phyloP scores from a whole-genome alignment of 2,888 invertebrate genomes.

The Deilephila porcellus region DNA sequence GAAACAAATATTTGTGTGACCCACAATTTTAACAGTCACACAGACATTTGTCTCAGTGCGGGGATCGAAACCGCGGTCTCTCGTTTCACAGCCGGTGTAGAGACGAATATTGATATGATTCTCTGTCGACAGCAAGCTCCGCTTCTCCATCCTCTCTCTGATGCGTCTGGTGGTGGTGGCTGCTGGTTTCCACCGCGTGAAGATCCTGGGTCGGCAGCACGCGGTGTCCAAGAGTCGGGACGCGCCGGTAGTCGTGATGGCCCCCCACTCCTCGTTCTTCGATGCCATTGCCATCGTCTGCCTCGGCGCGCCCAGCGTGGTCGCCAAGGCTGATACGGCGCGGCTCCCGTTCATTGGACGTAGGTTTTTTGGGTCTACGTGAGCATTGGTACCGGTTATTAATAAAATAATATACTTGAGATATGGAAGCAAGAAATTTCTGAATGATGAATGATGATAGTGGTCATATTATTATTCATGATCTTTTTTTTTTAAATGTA shows the following conservation, averaged over 20 bases:
- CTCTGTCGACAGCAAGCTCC: constrained; percentile 84
- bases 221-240: constrained; percentile 82
- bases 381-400: constrained; percentile 15
- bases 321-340: constrained; percentile 94
- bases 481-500: too few species aligned
- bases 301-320: constrained; percentile 94
- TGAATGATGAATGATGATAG: too few species aligned
- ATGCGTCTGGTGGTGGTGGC: constrained; percentile 91
- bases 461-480: too few species aligned
- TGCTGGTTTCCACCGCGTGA: constrained; percentile 93
- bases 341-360: constrained; percentile 95
- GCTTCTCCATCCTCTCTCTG: constrained; percentile 87
- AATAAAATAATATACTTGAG: background rate
- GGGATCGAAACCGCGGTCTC: too few species aligned
- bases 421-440: background rate
- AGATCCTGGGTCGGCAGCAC: constrained; percentile 87
- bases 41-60: too few species aligned
- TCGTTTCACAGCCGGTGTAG: background rate
- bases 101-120: background rate
- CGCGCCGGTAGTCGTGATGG: constrained; percentile 93
- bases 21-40: too few species aligned
- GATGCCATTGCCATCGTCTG: constrained; percentile 94
- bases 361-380: constrained; percentile 78
- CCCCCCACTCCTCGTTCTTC: constrained; percentile 96
- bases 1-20: too few species aligned